Percentiles rank a stretch among this genome's conserved stretches.
These are phyloP conservation scores for Melitaea cinxia DNA, from an alignment of 1,140 invertebrate genomes.

Conservation along the genomic window DNA sequence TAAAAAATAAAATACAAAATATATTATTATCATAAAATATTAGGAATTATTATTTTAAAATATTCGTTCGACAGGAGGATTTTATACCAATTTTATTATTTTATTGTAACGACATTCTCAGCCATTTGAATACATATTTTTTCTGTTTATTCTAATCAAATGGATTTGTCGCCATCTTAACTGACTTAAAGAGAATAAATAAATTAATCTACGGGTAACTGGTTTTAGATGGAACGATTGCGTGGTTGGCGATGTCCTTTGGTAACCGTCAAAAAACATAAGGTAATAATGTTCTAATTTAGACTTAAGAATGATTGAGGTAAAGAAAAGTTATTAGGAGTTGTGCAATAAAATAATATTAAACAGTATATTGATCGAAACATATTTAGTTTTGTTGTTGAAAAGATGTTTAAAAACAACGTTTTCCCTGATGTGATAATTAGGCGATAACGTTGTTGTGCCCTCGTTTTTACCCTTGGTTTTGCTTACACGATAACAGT, in stretches of 20 bases:
- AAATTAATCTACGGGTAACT: slow-evolving; percentile 1
- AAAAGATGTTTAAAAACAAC: not conserved
- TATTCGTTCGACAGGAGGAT: not conserved
- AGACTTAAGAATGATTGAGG: not conserved
- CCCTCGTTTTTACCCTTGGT: slow-evolving; percentile 9
- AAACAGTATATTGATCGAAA: no score
- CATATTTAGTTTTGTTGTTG: no score
- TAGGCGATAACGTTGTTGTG: slow-evolving; percentile 6
- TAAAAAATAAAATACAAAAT: no score
- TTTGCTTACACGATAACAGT: slow-evolving; percentile 12
- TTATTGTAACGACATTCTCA: not conserved
- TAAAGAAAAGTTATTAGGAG: no score
- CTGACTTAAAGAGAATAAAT: not conserved
- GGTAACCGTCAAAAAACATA: not conserved
- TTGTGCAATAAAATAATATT: no score
- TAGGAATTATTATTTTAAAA: no score
- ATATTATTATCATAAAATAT: no score
- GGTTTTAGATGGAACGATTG: not conserved
- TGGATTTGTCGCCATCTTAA: not conserved
- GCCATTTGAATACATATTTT: not conserved
- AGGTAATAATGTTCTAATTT: not conserved
- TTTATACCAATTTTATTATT: not conserved
- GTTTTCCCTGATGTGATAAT: no score
- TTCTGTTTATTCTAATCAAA: not conserved
- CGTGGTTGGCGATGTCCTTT: not conserved